Evolutionary conservation across 2,113 vertebrate genomes (phyloP).

Genomic region (Saguinus imperator): DNA sequence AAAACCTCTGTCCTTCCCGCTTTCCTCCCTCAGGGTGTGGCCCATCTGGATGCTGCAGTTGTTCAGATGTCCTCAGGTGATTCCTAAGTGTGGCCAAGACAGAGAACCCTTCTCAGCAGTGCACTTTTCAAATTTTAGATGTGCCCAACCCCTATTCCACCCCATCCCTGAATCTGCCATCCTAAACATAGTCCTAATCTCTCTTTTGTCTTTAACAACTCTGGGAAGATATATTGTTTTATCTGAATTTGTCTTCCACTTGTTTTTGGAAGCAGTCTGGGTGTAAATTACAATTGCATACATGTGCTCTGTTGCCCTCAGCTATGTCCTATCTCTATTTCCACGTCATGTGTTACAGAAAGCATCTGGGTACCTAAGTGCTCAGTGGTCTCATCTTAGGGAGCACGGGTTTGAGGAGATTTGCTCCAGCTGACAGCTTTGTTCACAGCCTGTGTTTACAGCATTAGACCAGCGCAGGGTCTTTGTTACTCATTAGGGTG

Average conservation of each 20-base stretch:
- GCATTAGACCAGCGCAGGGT: neutral
- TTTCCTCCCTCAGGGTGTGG: neutral
- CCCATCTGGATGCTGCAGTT: no score
- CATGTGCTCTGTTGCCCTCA: neutral
- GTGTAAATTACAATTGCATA: neutral
- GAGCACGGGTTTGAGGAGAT: neutral
- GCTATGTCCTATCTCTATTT: rapidly evolving
- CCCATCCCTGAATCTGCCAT: neutral
- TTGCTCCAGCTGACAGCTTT: neutral
- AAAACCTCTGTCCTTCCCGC: neutral
- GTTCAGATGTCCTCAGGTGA: neutral
- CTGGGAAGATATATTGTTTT: neutral
- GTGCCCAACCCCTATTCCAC: neutral
- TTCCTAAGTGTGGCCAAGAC: neutral
- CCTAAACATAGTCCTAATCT: neutral
- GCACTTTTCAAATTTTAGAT: neutral
- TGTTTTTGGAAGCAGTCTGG: neutral
- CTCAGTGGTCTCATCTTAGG: neutral
- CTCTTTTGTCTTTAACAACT: neutral
- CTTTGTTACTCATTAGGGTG: neutral
- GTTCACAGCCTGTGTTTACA: no score
- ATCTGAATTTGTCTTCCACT: neutral
- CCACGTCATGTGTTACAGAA: no score
- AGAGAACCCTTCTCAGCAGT: neutral
- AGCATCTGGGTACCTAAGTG: neutral